These are phyloP conservation scores for Aleiodes leptofemur DNA, from an alignment of 2,888 invertebrate genomes.

Conservation along the genomic window DNA sequence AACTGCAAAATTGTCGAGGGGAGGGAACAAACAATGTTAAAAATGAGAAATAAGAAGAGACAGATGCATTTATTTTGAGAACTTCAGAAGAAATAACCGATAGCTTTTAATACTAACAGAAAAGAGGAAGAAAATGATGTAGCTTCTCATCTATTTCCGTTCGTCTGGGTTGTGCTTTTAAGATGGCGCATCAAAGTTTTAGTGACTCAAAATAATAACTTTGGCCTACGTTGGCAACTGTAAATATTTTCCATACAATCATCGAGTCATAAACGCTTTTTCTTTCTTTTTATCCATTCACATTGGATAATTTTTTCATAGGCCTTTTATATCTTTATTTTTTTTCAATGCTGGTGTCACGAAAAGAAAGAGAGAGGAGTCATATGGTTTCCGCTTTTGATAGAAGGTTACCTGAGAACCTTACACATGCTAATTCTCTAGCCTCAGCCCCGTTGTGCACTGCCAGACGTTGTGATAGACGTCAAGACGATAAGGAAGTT, in stretches of 20 bases:
- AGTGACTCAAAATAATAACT: slow-evolving; percentile 26
- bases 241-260: slow-evolving; percentile 7
- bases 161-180: background rate
- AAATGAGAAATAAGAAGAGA: slow-evolving; percentile 21
- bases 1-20: background rate
- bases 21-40: background rate
- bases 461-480: slow-evolving; percentile 24
- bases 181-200: slow-evolving; percentile 1
- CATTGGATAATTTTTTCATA: background rate
- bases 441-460: background rate
- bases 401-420: slow-evolving; percentile 22
- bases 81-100: slow-evolving; percentile 13
- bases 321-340: no score
- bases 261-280: no score
- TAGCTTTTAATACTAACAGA: background rate
- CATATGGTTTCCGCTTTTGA: slow-evolving; percentile 22
- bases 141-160: slow-evolving; percentile 37
- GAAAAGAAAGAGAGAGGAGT: slow-evolving; percentile 4
- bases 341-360: background rate
- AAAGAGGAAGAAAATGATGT: slow-evolving; percentile 22
- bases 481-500: slow-evolving; percentile 18
- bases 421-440: slow-evolving; percentile 29
- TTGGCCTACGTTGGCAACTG: background rate
- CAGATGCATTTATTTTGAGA: slow-evolving; percentile 1
- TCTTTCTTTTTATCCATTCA: no score